A percentile compares a stretch with the other conserved stretches of the same genome.
These are phyloP conservation scores for Lepus europaeus DNA, from an alignment of 2,113 vertebrate genomes.

Conservation along the genomic window DNA sequence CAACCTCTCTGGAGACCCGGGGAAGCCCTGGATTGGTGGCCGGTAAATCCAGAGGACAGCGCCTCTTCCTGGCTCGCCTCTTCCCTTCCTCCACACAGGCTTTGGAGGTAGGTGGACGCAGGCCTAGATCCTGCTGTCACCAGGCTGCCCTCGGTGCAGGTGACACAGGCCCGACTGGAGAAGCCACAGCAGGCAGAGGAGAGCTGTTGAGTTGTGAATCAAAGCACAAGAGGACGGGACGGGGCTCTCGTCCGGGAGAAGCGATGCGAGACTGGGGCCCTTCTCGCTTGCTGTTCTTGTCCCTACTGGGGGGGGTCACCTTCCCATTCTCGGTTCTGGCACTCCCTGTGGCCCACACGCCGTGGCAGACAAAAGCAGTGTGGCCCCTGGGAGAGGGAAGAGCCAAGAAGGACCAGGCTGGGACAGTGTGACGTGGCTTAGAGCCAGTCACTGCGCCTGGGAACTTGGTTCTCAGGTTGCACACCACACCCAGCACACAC, in stretches of 20 bases:
- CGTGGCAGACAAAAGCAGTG: accelerated
- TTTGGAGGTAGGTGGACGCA: neutral
- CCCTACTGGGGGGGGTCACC: neutral
- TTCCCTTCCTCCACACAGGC: neutral
- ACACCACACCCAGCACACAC: neutral
- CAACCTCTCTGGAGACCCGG: neutral
- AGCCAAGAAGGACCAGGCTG: neutral
- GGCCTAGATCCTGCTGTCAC: neutral
- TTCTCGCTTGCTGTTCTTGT: neutral
- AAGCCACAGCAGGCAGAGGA: neutral
- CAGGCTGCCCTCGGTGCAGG: neutral
- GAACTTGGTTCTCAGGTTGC: too few species aligned
- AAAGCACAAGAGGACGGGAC: neutral
- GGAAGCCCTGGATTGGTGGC: neutral
- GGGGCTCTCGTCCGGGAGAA: neutral
- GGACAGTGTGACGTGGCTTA: neutral
- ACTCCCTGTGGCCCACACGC: neutral
- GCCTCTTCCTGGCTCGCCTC: neutral
- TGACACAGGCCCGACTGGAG: neutral
- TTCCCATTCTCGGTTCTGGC: neutral
- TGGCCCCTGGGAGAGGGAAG: neutral
- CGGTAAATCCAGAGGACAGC: neutral
- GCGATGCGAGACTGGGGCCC: accelerated
- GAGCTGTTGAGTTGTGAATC: neutral
- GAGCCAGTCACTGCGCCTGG: neutral